Evolutionary conservation across 2,888 invertebrate genomes (phyloP), one percentile per base, ranked within the genome.

Genomic region (Agrilus mali): DNA sequence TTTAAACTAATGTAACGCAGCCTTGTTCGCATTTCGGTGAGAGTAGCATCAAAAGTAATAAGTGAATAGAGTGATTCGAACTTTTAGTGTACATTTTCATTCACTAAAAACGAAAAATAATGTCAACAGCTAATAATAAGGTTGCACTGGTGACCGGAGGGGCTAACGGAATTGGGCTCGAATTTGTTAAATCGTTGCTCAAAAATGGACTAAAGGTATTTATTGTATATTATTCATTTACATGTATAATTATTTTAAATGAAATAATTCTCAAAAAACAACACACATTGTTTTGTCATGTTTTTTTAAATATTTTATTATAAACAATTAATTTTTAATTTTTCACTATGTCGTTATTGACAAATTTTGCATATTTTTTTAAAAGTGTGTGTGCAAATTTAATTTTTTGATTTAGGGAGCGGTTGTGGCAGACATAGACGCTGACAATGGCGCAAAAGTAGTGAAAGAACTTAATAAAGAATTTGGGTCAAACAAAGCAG

Each of bases 401-500:
- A 36, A 27, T 37, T 13, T 44, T 22, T 46, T 42, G 34, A 51
- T 51, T 37, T 35, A 62, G 62, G 57, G 53, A 17, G 54, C 62
- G 6, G 51, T 58, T 12, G 57, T 62, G 31, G 56, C 56, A 7
- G 63, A 62, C 43, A 44, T 60, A 3, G 50, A 59, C 43, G 44
- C 42, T 7, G 43, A 45, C 38, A 53, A 52, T 44, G 82, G 81
- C 14, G 77, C 79, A 50, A 73, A 75, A 55, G 69, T 81, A 33
- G 71, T 74, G 1, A 74, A 75, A 44, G 73, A 74, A 44, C 63
- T 82, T 17, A 73, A 74, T 14, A 68, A 71, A 27, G 74, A 77
- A 56, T 78, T 76, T 56, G 82, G 82, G 34, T 71, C 77, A 50
- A 78, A 78, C 57, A 77, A 76, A 46, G 78, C 78, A 4, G 64